Conservation (phyloP, 2,113 vertebrate genomes). For the Phalacrocorax brasilianus region DNA sequence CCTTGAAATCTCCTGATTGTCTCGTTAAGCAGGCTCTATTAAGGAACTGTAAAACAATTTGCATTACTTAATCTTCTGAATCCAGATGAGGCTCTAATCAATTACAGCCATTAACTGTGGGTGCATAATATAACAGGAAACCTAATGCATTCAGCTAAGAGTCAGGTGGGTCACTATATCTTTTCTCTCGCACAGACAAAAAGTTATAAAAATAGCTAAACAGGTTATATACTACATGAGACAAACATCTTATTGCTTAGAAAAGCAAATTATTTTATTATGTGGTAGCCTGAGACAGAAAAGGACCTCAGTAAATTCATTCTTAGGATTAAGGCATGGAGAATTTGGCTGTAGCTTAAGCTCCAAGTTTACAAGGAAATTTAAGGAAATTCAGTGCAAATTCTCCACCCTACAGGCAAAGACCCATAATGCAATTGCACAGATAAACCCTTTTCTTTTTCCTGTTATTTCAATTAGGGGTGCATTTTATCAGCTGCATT, state of each 20-base stretch:
- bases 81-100: slow-evolving; percentile 71
- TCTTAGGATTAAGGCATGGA: background rate
- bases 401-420: background rate
- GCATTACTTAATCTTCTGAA: slow-evolving; percentile 66
- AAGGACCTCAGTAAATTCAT: background rate
- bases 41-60: slow-evolving; percentile 74
- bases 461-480: background rate
- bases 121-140: slow-evolving; percentile 60
- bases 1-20: slow-evolving; percentile 69
- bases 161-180: background rate
- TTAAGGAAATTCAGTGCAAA: background rate
- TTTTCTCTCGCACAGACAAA: background rate
- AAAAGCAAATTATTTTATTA: background rate
- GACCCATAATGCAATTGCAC: background rate
- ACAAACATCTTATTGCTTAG: background rate
- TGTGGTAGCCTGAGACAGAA: background rate
- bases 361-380: background rate
- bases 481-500: background rate
- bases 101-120: slow-evolving; percentile 66
- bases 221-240: background rate
- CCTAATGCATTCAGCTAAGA: background rate
- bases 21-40: slow-evolving; percentile 65
- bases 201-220: background rate
- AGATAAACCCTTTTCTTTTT: background rate
- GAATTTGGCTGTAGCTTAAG: background rate